Base-by-base conservation (phyloP, 2,113 vertebrate species). In the Ochotona princeps region DNA sequence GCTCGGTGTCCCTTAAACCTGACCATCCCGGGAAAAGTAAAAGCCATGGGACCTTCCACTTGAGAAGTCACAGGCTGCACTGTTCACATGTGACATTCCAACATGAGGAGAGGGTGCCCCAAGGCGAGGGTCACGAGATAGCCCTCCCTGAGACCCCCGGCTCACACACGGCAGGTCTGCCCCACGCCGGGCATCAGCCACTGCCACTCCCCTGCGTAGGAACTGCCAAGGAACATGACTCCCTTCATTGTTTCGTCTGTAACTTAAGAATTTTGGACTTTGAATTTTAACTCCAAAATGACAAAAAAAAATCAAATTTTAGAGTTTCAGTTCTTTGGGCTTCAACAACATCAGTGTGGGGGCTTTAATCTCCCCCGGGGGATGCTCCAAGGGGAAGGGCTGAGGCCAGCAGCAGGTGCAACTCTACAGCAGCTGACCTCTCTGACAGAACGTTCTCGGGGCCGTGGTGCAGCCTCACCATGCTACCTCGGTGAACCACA, bases 281-380 rank as follows among this genome's bases (percentile, higher is more conserved):
- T 44, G 74, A 72, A 25, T 89, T 91, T 63, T 76, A 91, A 85
- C 63, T 32, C 38, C 69, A 26, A 0, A 35, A 78, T 38, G 90
- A 88, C 79, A 94, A 86, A 94, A 86, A 80, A 89, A 95, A 86
- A 67, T 91, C 21, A 69, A 32, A 78, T 67, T 89, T 63, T 32
- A 47, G 47, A 80, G 47, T 35, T 82, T 79, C 54, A 91, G 74
- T 86, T 89, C 80, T 92, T 92, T 86, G 49, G 44, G 93, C 65
- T 82, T 91, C 83, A 72, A 87, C 38, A 91, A 85, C 86, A 74
- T 91, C 12, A 86, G 91, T 61, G 88, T 87, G 18, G 8, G 12
- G 49, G n/a, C 81, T 83, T 83, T 38, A 60, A 92, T 78, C 82
- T 78, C 57, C 74, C 80, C 82, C 92, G n/a, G 23, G 47, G 57